A percentile compares a stretch with the other conserved stretches of the same genome.
These are phyloP conservation scores for Actias luna DNA, from an alignment of 2,888 invertebrate genomes.

Conservation along the genomic window DNA sequence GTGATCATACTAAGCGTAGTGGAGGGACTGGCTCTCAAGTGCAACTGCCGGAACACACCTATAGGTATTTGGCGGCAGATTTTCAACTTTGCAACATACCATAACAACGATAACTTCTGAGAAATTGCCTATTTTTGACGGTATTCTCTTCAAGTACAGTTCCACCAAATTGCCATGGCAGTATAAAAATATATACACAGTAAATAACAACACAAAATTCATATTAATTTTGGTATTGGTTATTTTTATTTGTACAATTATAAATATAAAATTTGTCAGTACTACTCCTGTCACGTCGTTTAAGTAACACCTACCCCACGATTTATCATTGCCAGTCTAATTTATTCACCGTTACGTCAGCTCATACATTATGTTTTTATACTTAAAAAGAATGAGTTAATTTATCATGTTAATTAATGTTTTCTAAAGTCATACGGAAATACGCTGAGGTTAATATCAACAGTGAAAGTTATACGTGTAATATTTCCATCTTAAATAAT, in stretches of 20 bases:
- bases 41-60: too few relatives aligned
- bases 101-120: too few relatives aligned
- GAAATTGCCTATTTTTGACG: too few relatives aligned
- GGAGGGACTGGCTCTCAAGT: too few relatives aligned
- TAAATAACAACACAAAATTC: too few relatives aligned
- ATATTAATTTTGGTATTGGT: too few relatives aligned
- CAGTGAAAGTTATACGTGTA: not conserved
- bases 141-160: too few relatives aligned
- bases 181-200: too few relatives aligned
- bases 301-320: conserved; percentile 31
- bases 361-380: conserved; percentile 37
- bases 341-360: conserved; percentile 37
- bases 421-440: conserved; percentile 32
- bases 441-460: not conserved
- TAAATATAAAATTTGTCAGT: not conserved
- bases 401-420: conserved; percentile 57
- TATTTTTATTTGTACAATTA: not conserved
- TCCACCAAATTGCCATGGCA: too few relatives aligned
- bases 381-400: conserved; percentile 48
- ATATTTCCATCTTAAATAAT: not conserved
- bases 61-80: too few relatives aligned
- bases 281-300: conserved; percentile 31
- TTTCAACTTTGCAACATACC: too few relatives aligned
- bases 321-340: conserved; percentile 41
- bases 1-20: too few relatives aligned